These are phyloP conservation scores for Pogonomyrmex barbatus DNA, from an alignment of 1,140 invertebrate genomes.

Conservation along the genomic window DNA sequence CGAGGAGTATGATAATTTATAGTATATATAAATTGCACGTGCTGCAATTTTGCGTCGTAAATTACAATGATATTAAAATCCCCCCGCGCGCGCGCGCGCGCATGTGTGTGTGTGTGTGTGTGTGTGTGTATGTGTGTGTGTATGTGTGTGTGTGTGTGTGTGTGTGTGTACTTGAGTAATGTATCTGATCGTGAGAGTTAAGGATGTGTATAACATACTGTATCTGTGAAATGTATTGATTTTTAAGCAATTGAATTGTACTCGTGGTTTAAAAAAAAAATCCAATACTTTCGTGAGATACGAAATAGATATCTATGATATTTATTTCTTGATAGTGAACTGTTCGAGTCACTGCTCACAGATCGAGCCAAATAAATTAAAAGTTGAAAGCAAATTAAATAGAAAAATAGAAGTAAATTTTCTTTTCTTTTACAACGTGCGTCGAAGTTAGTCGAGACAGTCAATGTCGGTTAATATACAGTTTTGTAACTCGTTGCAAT, in stretches of 20 bases:
- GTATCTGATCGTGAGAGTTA: not conserved
- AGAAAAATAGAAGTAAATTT: too few relatives aligned
- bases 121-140: not conserved
- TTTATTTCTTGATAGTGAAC: too few relatives aligned
- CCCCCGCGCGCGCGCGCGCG: too few relatives aligned
- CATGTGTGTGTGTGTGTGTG: not conserved
- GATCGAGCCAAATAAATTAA: too few relatives aligned
- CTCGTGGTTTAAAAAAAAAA: too few relatives aligned
- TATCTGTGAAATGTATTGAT: not conserved
- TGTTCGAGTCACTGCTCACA: too few relatives aligned
- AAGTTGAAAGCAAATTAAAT: too few relatives aligned
- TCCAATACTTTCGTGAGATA: too few relatives aligned
- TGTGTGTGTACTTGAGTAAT: not conserved
- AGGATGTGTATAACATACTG: not conserved
- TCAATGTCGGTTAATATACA: constrained; percentile 17
- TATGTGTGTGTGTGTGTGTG: not conserved
- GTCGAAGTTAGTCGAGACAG: constrained; percentile 14
- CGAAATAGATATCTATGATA: too few relatives aligned
- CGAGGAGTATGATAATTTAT: constrained; percentile 18
- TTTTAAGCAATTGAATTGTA: too few relatives aligned
- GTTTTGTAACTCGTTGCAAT: not conserved
- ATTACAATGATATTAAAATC: constrained; percentile 38
- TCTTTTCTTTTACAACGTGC: not conserved
- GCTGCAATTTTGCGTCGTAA: constrained; percentile 28
- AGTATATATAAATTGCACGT: constrained; percentile 26